Conservation (phyloP, 2,113 vertebrate genomes). For the Notarius quadriscutis region DNA sequence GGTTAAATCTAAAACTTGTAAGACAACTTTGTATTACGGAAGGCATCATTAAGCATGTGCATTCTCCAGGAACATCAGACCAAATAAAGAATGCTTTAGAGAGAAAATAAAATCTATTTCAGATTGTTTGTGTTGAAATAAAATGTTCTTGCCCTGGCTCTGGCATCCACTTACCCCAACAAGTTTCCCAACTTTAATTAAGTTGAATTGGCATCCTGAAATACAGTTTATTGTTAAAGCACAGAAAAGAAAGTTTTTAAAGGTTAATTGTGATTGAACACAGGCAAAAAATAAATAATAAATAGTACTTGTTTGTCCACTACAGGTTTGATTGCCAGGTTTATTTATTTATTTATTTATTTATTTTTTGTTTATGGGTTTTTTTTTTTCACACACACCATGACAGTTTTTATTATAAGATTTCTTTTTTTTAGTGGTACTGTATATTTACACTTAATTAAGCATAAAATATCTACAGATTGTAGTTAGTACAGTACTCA, state of each 20-base stretch:
- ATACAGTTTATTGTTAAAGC: not conserved
- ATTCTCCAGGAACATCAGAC: not conserved
- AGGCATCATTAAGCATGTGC: constrained; percentile 1
- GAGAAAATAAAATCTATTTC: not conserved
- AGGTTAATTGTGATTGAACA: not conserved
- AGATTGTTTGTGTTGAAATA: not conserved
- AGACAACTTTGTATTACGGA: not conserved
- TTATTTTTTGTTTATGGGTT: not conserved
- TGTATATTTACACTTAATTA: not conserved
- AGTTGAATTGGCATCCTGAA: not conserved
- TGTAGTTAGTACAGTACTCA: not conserved
- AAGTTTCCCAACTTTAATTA: not conserved
- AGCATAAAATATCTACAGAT: not conserved
- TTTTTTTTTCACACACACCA: no score
- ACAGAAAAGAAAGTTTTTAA: not conserved
- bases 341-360: rapidly evolving
- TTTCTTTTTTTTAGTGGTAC: not conserved
- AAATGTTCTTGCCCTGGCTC: constrained; percentile 2
- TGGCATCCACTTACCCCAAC: not conserved
- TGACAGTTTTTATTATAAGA: not conserved
- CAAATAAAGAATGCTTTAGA: not conserved
- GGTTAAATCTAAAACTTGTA: not conserved
- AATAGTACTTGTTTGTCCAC: not conserved
- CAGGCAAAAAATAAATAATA: not conserved
- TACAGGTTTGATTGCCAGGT: not conserved